Conservation (phyloP, 2,113 vertebrate genomes). For the Silurus meridionalis region DNA sequence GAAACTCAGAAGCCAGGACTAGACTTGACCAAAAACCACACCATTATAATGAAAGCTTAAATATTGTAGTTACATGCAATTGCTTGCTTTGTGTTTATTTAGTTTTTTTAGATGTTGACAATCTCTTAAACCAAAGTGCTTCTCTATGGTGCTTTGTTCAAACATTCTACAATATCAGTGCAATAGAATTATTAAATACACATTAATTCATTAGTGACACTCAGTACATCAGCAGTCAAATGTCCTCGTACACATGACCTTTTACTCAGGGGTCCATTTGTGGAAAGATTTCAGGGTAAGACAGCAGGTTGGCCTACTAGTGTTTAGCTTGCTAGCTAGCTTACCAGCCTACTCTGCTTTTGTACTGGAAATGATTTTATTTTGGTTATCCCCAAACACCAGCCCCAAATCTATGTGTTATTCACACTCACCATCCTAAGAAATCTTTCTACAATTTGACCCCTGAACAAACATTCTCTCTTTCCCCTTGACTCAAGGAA, state of each 20-base stretch:
- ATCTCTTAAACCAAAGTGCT: no score
- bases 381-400: no score
- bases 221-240: no score
- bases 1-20: not conserved
- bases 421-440: not conserved
- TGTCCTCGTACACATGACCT: no score
- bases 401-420: not conserved
- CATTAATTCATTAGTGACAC: no score
- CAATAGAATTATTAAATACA: no score
- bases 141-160: no score
- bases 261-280: not conserved
- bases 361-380: no score
- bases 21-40: not conserved
- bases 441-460: not conserved
- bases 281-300: not conserved
- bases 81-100: not conserved
- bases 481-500: conserved; percentile 67
- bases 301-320: not conserved
- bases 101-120: no score
- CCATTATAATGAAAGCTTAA: conserved; percentile 6
- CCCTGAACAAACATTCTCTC: not conserved
- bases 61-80: not conserved
- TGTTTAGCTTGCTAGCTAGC: not conserved
- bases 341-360: not conserved
- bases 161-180: no score